Evolutionary conservation across 1,140 invertebrate species (phyloP), one percentile per base, ranked within the genome.

Genomic region (Campoletis sonorensis): DNA sequence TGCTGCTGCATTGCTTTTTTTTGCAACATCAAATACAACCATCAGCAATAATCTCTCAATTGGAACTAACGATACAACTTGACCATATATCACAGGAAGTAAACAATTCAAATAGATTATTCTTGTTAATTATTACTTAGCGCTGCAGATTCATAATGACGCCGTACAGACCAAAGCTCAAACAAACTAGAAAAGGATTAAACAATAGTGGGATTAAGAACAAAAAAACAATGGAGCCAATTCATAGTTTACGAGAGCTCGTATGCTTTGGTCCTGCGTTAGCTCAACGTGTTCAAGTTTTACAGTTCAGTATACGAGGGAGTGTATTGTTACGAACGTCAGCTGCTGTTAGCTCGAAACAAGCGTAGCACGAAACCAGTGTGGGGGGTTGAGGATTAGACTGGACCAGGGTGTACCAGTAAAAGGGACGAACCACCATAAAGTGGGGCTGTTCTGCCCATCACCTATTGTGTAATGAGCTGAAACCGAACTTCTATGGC

Each of bases 281-380:
- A 27, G 30, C n/a, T 26, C 3, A 67, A 23, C 23, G 23, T 27
- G 23, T 27, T 26, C 23, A 67, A 45, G 70, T 81, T 81, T 77
- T 86, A 82, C 72, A 81, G 79, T 81, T 79, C 81, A 77, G 80
- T 61, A 45, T 78, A 77, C 78, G 13, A 79, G 73, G 49, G 81
- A 79, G 83, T 49, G 85, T 49, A 86, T 86, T 86, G 84, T 86
- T 86, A 85, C 85, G 84, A 76, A 77, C 85, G 84, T 86, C 85
- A 86, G 85, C 85, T 86, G 82, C 82, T 82, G 72, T 61, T 27
- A 23, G 84, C 75, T 85, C 71, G 67, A 40, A 85, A 81, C 80
- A 72, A 81, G 70, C 79, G 82, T 76, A 45, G 61, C 21, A 30
- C 61, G 61, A 45, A 54, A 26, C 4, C 8, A 15, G 4, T 58